Evolutionary conservation across 1,140 invertebrate species (phyloP), one percentile per base, ranked within the genome.

Genomic region (Magallana angulata): DNA sequence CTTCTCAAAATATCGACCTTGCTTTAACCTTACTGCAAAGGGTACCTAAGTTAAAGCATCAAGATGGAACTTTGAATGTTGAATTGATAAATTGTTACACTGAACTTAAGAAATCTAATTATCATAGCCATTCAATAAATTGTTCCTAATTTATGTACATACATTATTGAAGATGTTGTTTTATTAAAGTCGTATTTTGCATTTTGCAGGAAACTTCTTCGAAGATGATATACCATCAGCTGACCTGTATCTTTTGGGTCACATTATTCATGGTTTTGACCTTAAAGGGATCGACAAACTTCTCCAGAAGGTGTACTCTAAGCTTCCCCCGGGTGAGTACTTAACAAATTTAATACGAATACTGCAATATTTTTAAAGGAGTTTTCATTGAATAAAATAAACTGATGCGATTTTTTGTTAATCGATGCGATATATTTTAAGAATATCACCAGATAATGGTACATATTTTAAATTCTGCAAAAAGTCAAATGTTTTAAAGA

Each of bases 241-340:
- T 12, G 92, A 93, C 87, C 87, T 93, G 0, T 92, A 90, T 60
- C 87, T 93, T 4, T 64, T 93, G 11, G 89, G 88, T 62, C 91
- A 92, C 84, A 84, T 93, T 18, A 81, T 93, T 7, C 92, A 93
- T 71, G 89, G 90, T 24, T 92, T 90, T 91, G 87, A 90, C 30
- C 85, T 89, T 12, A 60, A 90, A 57, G 64, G 85, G 18, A 64
- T 92, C 5, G 88, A 93, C 62, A 85, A 85, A 68, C 84, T 93
- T 36, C 88, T 93, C 8, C 85, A 82, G 30, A 91, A 90, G 83
- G 87, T 92, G 14, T 92, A 87, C 86, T 18, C 86, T 8, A 89
- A 89, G 48, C 84, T 93, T 6, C 88, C 89, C 14, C 89, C 90
- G 85, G 92, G 92, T 92, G 87, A 82, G 57, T 58, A 56, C 8